Conservation (phyloP, 2,113 vertebrate genomes). For the Lepidothrix coronata region DNA sequence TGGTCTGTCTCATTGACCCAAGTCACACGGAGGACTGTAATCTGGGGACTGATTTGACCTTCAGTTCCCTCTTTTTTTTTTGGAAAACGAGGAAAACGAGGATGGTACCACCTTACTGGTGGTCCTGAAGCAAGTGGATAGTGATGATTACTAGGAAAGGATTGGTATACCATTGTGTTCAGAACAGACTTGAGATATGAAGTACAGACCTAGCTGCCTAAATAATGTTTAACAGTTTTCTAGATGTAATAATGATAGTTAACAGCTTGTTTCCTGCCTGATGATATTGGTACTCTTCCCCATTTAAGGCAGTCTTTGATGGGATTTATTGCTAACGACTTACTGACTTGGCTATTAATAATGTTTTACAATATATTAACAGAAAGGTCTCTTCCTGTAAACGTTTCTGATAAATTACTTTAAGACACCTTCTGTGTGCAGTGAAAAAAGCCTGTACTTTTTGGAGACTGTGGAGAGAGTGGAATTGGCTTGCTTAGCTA, state of each 20-base stretch:
- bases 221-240: not conserved
- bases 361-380: not conserved
- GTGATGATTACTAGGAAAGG: not conserved
- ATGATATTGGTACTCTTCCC: not conserved
- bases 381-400: not conserved
- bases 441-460: not conserved
- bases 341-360: not conserved
- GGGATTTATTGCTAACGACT: not conserved
- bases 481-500: not conserved
- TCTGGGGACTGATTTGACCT: not conserved
- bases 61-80: not conserved
- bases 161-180: not conserved
- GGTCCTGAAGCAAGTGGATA: not conserved
- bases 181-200: not conserved
- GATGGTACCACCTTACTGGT: not conserved
- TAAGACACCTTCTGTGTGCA: not conserved
- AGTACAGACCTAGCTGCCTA: not conserved
- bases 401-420: not conserved
- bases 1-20: not conserved
- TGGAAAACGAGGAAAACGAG: rapidly evolving
- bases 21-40: not conserved
- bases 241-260: not conserved
- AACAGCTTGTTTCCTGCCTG: not conserved
- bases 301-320: not conserved
- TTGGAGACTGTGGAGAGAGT: not conserved